These are phyloP conservation scores for Eristalis intricaria DNA, from an alignment of 2,888 invertebrate species.

Conservation along the genomic window DNA sequence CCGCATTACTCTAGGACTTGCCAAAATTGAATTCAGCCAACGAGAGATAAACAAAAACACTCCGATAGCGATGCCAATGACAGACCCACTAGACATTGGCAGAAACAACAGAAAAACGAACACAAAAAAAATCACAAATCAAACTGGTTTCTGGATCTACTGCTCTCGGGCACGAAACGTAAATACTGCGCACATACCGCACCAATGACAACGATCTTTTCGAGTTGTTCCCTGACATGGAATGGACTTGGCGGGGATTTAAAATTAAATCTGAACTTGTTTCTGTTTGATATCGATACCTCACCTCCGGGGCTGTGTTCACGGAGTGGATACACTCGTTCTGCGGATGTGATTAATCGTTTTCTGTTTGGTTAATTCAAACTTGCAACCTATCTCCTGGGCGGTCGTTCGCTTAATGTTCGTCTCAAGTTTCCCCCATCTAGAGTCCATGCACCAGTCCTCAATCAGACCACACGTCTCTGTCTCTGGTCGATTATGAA, in stretches of 20 bases:
- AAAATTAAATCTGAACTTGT: constrained; percentile 37
- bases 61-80: constrained; percentile 16
- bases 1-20: constrained; percentile 48
- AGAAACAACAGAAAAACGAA: background rate
- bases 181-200: constrained; percentile 22
- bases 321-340: background rate
- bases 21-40: constrained; percentile 45
- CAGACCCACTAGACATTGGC: constrained; percentile 7
- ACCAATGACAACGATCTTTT: constrained; percentile 34
- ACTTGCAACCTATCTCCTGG: constrained; percentile 19
- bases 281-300: constrained; percentile 23
- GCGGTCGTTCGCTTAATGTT: constrained; percentile 49
- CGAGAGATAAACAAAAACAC: constrained; percentile 41
- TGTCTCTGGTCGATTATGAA: constrained; percentile 25
- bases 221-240: background rate
- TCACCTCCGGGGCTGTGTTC: background rate
- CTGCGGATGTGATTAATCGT: background rate
- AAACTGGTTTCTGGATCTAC: constrained; percentile 46
- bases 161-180: constrained; percentile 34
- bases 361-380: background rate
- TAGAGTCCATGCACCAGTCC: constrained; percentile 13
- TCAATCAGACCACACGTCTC: background rate
- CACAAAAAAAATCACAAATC: background rate
- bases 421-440: background rate
- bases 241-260: constrained; percentile 16